Conservation (phyloP, 2,113 vertebrate species). For the Pleuronectes platessa region DNA sequence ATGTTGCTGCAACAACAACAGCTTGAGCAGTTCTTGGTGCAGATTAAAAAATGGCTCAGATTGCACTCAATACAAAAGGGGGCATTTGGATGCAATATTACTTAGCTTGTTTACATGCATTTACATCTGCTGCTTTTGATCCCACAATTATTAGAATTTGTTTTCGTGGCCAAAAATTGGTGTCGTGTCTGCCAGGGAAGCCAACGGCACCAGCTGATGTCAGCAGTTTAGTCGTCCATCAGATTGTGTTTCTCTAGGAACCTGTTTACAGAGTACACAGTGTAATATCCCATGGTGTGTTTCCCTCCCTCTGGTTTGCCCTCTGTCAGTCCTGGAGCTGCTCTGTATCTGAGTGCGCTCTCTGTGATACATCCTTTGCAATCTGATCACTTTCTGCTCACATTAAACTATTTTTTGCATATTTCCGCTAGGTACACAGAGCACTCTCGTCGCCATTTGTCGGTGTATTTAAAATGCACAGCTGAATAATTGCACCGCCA, state of each 20-base stretch:
- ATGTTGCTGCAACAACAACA: slow-evolving; percentile 71
- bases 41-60: slow-evolving; percentile 70
- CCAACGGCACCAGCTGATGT: slow-evolving; percentile 40
- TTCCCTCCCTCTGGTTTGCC: slow-evolving; percentile 15
- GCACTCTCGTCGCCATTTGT: slow-evolving; percentile 57
- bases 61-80: slow-evolving; percentile 55
- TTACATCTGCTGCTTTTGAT: slow-evolving; percentile 62
- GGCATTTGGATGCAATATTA: slow-evolving; percentile 55
- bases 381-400: slow-evolving; percentile 56
- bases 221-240: slow-evolving; percentile 40
- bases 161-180: slow-evolving; percentile 46
- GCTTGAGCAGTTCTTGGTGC: slow-evolving; percentile 67
- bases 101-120: slow-evolving; percentile 59
- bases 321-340: slow-evolving; percentile 24
- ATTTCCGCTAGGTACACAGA: slow-evolving; percentile 34
- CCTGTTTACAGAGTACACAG: slow-evolving; percentile 27
- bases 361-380: slow-evolving; percentile 11
- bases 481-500: slow-evolving; percentile 75
- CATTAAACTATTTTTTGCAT: slow-evolving; percentile 39
- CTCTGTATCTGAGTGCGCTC: slow-evolving; percentile 9
- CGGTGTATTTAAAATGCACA: slow-evolving; percentile 74
- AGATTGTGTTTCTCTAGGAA: slow-evolving; percentile 21
- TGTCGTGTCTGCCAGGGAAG: slow-evolving; percentile 40
- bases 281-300: slow-evolving; percentile 22
- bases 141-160: slow-evolving; percentile 43